phyloP scores from a whole-genome alignment of 2,113 vertebrate species.

The Leptobrachium ailaonicum region DNA sequence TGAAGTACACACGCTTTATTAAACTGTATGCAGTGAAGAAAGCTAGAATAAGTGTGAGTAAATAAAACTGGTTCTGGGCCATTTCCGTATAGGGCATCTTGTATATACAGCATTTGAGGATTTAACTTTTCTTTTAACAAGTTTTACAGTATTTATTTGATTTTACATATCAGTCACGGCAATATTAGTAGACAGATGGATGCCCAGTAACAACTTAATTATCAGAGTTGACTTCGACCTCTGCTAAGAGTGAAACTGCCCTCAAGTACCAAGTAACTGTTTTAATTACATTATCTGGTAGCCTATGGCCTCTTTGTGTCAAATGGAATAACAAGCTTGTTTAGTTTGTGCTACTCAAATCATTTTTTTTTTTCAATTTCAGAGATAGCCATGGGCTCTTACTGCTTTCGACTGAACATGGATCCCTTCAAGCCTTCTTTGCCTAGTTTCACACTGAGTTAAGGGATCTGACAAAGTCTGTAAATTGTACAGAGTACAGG shows the following conservation, averaged over 20 bases:
- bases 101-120: too few species aligned
- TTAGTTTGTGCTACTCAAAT: slow-evolving; percentile 7
- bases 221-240: slow-evolving; percentile 29
- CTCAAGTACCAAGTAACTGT: not conserved
- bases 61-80: too few species aligned
- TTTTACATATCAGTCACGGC: not conserved
- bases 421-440: slow-evolving; percentile 18
- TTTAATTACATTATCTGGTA: slow-evolving; percentile 39
- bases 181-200: slow-evolving; percentile 14
- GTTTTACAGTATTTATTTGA: not conserved
- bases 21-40: too few species aligned
- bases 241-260: slow-evolving; percentile 16
- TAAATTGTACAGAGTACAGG: not conserved
- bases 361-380: not conserved
- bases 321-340: slow-evolving; percentile 8
- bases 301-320: slow-evolving; percentile 27
- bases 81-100: too few species aligned
- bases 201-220: slow-evolving; percentile 17
- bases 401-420: not conserved
- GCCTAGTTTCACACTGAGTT: slow-evolving; percentile 17
- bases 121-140: not conserved
- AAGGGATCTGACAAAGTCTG: slow-evolving; percentile 4
- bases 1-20: too few species aligned
- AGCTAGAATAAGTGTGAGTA: too few species aligned
- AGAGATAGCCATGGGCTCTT: not conserved